These are phyloP conservation scores for Rutpela maculata DNA, from an alignment of 2,888 invertebrate species.

Conservation along the genomic window DNA sequence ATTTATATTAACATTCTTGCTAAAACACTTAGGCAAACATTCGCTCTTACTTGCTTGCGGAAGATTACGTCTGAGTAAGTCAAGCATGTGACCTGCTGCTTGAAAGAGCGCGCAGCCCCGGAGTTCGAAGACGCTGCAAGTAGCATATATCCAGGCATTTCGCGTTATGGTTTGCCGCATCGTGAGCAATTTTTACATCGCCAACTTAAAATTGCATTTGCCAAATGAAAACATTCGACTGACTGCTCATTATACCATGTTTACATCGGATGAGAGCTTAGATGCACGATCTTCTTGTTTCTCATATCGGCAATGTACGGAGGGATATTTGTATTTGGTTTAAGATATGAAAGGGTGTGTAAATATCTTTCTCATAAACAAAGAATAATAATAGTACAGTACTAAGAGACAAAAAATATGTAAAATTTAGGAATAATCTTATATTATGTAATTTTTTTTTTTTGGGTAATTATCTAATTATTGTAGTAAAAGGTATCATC, in stretches of 20 bases:
- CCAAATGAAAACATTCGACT: slow-evolving; percentile 31
- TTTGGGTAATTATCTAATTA: too few relatives aligned
- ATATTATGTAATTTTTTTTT: too few relatives aligned
- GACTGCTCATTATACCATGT: slow-evolving; percentile 27
- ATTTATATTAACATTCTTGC: slow-evolving; percentile 50
- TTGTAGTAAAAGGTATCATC: too few relatives aligned
- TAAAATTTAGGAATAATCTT: too few relatives aligned
- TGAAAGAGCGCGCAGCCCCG: slow-evolving; percentile 1
- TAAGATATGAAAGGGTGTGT: neutral
- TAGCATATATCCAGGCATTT: slow-evolving; percentile 8
- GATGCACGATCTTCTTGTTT: neutral
- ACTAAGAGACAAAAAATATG: too few relatives aligned
- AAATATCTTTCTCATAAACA: neutral
- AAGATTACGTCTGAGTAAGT: slow-evolving; percentile 43
- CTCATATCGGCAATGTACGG: neutral
- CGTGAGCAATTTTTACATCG: slow-evolving; percentile 24
- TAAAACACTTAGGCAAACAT: slow-evolving; percentile 50
- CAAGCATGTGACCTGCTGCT: slow-evolving; percentile 43
- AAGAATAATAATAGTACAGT: too few relatives aligned
- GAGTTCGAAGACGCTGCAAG: slow-evolving; percentile 7
- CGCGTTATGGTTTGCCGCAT: slow-evolving; percentile 30
- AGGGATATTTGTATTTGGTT: neutral
- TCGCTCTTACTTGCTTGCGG: slow-evolving; percentile 42
- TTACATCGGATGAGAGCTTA: slow-evolving; percentile 12
- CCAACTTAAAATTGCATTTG: slow-evolving; percentile 28